A percentile compares a stretch with the other conserved stretches of the same genome.
Conservation (phyloP, 2,113 vertebrate species). For the Ciconia stormi region DNA sequence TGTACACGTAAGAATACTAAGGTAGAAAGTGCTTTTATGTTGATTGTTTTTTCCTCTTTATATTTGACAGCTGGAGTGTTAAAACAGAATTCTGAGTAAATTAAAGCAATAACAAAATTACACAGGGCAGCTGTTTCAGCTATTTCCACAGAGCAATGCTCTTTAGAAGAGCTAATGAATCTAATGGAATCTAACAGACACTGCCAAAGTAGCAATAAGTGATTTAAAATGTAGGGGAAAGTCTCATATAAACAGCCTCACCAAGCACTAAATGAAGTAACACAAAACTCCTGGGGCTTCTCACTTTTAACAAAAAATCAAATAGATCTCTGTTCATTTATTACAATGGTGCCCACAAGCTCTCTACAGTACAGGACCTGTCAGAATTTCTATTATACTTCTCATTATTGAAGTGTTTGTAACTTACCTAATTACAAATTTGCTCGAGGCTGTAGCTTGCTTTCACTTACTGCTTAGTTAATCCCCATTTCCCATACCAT, state of each 20-base stretch:
- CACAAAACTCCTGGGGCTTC: slow-evolving; percentile 1
- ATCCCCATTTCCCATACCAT: neutral
- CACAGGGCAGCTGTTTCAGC: slow-evolving; percentile 64
- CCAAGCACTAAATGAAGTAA: slow-evolving; percentile 42
- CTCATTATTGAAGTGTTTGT: slow-evolving; percentile 37
- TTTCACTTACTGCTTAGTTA: slow-evolving; percentile 20
- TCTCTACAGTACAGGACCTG: neutral
- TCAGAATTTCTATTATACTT: slow-evolving; percentile 30
- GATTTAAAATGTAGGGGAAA: slow-evolving; percentile 63
- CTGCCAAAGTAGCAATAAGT: slow-evolving; percentile 60
- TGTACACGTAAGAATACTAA: neutral
- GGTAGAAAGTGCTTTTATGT: slow-evolving; percentile 33
- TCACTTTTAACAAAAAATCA: slow-evolving; percentile 50
- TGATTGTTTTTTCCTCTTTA: slow-evolving; percentile 44
- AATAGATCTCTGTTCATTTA: slow-evolving; percentile 43
- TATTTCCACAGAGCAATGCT: slow-evolving; percentile 42
- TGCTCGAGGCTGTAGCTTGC: neutral
- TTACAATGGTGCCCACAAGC: slow-evolving; percentile 3
- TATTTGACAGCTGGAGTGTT: slow-evolving; percentile 63
- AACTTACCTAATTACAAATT: slow-evolving; percentile 32
- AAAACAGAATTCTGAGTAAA: slow-evolving; percentile 66
- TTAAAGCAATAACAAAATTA: slow-evolving; percentile 70
- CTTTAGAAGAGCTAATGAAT: slow-evolving; percentile 70
- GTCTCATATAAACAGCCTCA: slow-evolving; percentile 43
- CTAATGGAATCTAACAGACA: slow-evolving; percentile 62